phyloP scores from a whole-genome alignment of 2,113 vertebrate species.

The Podarcis raffonei region DNA sequence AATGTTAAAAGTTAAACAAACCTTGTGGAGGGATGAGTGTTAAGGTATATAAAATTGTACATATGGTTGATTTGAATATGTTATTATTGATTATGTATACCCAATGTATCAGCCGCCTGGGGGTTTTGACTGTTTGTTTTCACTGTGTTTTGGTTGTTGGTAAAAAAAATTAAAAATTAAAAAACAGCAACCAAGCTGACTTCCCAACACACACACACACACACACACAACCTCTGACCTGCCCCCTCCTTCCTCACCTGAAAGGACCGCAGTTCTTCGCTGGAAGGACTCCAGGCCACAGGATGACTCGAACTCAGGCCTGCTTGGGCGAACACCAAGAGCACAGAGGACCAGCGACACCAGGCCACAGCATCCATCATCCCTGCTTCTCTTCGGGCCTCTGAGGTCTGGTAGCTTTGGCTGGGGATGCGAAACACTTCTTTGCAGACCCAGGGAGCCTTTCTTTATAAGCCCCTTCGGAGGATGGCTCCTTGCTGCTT shows the following conservation, averaged over 20 bases:
- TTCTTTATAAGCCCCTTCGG: not conserved
- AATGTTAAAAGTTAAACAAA: too few relatives aligned
- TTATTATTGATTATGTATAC: too few relatives aligned
- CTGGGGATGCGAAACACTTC: not conserved
- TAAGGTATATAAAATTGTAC: too few relatives aligned
- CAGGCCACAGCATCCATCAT: not conserved
- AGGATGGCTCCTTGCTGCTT: conserved; percentile 31
- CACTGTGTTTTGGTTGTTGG: too few relatives aligned
- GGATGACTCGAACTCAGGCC: not conserved
- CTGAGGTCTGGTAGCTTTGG: not conserved
- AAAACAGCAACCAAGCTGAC: too few relatives aligned
- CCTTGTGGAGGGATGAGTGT: too few relatives aligned
- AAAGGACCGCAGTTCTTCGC: not conserved
- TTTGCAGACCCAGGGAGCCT: not conserved
- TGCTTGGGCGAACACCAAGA: not conserved
- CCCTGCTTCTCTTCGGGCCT: not conserved
- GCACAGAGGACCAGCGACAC: not conserved
- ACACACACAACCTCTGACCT: too few relatives aligned
- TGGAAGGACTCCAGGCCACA: not conserved
- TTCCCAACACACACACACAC: too few relatives aligned
- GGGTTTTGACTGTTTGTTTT: too few relatives aligned
- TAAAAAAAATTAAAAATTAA: too few relatives aligned
- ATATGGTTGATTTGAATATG: too few relatives aligned
- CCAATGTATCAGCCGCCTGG: too few relatives aligned
- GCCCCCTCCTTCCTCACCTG: conserved; percentile 11